A percentile compares a stretch with the other conserved stretches of the same genome.
phyloP scores from a whole-genome alignment of 2,888 invertebrate genomes.

The Dione vanillae region DNA sequence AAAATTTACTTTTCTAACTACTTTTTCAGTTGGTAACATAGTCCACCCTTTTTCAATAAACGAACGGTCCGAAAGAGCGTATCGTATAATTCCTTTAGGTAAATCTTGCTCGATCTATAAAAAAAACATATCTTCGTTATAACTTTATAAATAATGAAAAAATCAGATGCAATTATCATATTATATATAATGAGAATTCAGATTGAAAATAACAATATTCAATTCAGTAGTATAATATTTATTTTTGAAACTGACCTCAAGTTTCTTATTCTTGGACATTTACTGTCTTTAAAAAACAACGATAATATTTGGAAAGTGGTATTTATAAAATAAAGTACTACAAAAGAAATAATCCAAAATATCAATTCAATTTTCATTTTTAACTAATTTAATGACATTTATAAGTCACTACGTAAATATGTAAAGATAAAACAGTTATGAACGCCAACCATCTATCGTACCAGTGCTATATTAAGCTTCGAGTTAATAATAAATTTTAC shows the following conservation, averaged over 20 bases:
- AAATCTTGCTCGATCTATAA: slow-evolving; percentile 61
- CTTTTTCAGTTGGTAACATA: slow-evolving; percentile 75
- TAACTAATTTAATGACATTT: slow-evolving; percentile 3
- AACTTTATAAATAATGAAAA: background rate
- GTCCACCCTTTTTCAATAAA: slow-evolving; percentile 79
- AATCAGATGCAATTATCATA: background rate
- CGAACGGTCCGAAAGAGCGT: slow-evolving; percentile 70
- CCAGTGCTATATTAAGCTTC: background rate
- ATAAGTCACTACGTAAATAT: background rate
- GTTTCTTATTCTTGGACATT: slow-evolving; percentile 53
- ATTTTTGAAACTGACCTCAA: slow-evolving; percentile 41
- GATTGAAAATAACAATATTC: no score
- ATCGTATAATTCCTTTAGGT: slow-evolving; percentile 64
- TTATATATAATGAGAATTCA: no score
- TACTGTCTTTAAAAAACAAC: slow-evolving; percentile 13
- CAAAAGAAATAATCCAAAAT: slow-evolving; percentile 49
- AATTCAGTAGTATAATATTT: no score
- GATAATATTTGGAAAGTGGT: slow-evolving; percentile 31
- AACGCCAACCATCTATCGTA: background rate
- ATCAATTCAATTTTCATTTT: slow-evolving; percentile 9
- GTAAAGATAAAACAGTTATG: background rate
- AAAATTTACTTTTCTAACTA: slow-evolving; percentile 69
- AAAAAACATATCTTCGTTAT: background rate
- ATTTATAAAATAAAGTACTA: slow-evolving; percentile 46
- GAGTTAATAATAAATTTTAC: no score